Evolutionary conservation across 2,888 invertebrate genomes (phyloP), one percentile per base, ranked within the genome.

Genomic region (Willowsia nigromaculata): DNA sequence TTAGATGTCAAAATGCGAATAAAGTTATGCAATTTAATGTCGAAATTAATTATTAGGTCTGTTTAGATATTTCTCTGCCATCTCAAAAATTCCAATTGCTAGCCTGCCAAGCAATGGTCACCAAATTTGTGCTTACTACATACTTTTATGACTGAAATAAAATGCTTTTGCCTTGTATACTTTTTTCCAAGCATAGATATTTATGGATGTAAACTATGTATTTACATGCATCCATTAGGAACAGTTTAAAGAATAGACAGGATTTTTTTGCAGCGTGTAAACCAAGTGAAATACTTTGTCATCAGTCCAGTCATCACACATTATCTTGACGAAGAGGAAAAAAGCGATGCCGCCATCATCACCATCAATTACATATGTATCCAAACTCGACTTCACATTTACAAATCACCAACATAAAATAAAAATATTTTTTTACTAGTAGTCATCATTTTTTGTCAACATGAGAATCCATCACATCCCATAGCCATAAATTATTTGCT

Each of bases 381-480:
- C n/a, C 25, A 27, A 3, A 59, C 1, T 59, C 53, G 22, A 2
- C 59, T 6, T 18, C 59, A 59, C 47, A n/a, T 27, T 76, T 53
- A 74, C 74, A 74, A 74, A 50, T 22, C 25, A 53, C 53, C 50
- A 76, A 53, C 71, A 76, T 76, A 33, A 74, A 74, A 74, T 74
- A 74, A 74, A 27, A 78, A 78, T 78, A 50, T 68, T 47, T 47
- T 68, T 71, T 50, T 65, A 65, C 71, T 76, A 40, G 33, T 53
- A 53, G 86, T 86, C 86, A 86, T 82, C 87, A 81, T 33, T 74
- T 81, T 85, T 87, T 74, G 74, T 82, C 87, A 87, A 82, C 87
- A 82, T 37, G 40, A 62, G 43, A 18, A 71, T 74, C 65, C 74
- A 83, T 88, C 88, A 88, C 76, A 76, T 50, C 50, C 30, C 50